Evolutionary conservation across 2,888 invertebrate species (phyloP), one percentile per base, ranked within the genome.

Genomic region (Cordilura impudica): DNA sequence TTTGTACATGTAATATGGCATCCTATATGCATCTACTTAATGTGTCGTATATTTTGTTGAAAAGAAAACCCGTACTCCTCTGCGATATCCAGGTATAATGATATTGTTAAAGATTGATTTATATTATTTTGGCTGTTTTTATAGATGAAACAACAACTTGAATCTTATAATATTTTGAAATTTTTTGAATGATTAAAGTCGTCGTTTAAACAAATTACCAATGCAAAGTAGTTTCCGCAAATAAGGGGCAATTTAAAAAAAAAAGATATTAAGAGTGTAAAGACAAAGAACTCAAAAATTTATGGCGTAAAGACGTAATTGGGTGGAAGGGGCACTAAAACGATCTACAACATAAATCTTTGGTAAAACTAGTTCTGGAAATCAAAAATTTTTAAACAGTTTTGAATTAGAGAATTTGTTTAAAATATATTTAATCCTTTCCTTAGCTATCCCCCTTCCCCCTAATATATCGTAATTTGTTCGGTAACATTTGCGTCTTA

Each of bases 21-120:
- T 45, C 18, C 67, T 4, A 67, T 65, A 70, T 58, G 49, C 63
- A 76, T 70, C 63, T 63, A 63, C 63, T 69, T 70, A 29, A 16
- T 29, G 18, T 39, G 12, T 39, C 3, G 35, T 4, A 39, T 39
- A 39, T n/a, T 39, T 39, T 39, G 12, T 39, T 39, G 12, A 29
- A 54, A 63, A 29, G 23, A 26, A 26, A 29, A 60, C 16, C 39
- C 7, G 4, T 21, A 49, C 23, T 49, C 51, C 43, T 29, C 51
- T 29, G 4, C 16, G 29, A 16, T 47, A 70, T 56, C 49, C 51
- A 43, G 26, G 53, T 65, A 66, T 74, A 73, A 78, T 74, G 69
- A 78, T 69, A 78, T 65, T 63, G 73, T 63, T 73, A 65, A 69
- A 47, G 56, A 78, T 73, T 69, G 78, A 78, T 73, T 78, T 78